phyloP scores from a whole-genome alignment of 2,797 vertebrate species.

The Anabas testudineus region DNA sequence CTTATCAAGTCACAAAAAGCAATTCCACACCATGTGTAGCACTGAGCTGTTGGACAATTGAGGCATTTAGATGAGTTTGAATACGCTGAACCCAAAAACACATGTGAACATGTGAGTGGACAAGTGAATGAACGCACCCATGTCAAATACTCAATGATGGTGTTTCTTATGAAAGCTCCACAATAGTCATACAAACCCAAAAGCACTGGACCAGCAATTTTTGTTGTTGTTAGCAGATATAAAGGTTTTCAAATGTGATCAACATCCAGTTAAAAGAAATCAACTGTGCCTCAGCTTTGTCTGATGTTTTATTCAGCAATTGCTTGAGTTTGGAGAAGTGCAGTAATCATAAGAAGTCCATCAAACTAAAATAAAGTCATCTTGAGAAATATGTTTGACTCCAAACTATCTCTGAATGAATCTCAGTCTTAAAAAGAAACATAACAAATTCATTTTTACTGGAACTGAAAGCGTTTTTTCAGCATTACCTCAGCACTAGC shows the following conservation, averaged over 20 bases:
- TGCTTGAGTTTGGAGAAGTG: conserved; percentile 16
- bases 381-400: conserved; percentile 25
- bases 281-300: conserved; percentile 52
- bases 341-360: conserved; percentile 43
- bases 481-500: conserved; percentile 6
- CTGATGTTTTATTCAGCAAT: conserved; percentile 36
- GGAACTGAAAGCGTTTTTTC: conserved; percentile 36
- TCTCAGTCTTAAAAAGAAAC: conserved; percentile 18
- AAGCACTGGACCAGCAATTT: conserved; percentile 34
- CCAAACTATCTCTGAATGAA: conserved; percentile 37
- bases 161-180: conserved; percentile 28
- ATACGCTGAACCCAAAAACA: conserved; percentile 36
- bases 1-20: conserved; percentile 66
- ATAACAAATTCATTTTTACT: conserved; percentile 16
- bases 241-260: conserved; percentile 40
- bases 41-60: conserved; percentile 50
- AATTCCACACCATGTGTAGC: conserved; percentile 53
- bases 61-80: conserved; percentile 59
- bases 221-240: background rate
- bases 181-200: conserved; percentile 50
- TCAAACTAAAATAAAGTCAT: conserved; percentile 60
- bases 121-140: conserved; percentile 17
- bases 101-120: conserved; percentile 26
- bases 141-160: conserved; percentile 13
- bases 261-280: conserved; percentile 59